Conservation (phyloP, 2,888 invertebrate species). For the Trichogramma dendrolimi region DNA sequence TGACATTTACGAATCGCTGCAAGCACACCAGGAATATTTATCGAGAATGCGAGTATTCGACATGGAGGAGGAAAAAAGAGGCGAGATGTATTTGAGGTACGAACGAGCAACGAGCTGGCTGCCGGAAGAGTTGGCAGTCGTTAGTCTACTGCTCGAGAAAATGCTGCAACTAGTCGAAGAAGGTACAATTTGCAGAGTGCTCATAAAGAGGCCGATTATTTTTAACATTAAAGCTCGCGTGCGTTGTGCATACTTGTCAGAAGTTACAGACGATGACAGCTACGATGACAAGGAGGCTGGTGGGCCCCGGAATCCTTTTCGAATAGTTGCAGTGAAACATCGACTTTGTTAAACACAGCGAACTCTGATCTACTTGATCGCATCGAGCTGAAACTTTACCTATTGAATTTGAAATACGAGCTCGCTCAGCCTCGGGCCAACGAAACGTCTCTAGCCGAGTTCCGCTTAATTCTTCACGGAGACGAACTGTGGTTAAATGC, state of each 20-base stretch:
- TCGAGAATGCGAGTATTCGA: constrained; percentile 50
- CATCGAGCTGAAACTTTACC: constrained; percentile 21
- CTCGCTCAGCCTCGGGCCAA: constrained; percentile 10
- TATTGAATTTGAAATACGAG: constrained; percentile 29
- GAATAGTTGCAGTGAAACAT: too few species aligned
- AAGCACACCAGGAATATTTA: constrained; percentile 55
- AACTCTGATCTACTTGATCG: neutral
- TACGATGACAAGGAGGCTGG: neutral
- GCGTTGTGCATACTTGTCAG: too few species aligned
- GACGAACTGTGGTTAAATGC: constrained; percentile 29
- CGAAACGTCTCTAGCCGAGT: constrained; percentile 4
- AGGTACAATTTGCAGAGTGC: too few species aligned
- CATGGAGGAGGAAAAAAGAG: constrained; percentile 24
- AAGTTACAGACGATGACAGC: neutral
- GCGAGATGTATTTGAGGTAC: constrained; percentile 29
- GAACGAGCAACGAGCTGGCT: constrained; percentile 30
- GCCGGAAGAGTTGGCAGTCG: constrained; percentile 36
- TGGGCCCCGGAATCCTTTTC: neutral
- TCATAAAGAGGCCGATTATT: too few species aligned
- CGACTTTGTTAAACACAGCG: neutral
- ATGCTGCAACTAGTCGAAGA: constrained; percentile 39
- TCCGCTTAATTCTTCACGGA: constrained; percentile 33
- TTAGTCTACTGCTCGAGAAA: constrained; percentile 37
- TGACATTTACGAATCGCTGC: constrained; percentile 56
- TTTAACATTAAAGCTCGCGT: too few species aligned